Conservation (phyloP, 1,140 invertebrate species). For the Camponotus vicinus region DNA sequence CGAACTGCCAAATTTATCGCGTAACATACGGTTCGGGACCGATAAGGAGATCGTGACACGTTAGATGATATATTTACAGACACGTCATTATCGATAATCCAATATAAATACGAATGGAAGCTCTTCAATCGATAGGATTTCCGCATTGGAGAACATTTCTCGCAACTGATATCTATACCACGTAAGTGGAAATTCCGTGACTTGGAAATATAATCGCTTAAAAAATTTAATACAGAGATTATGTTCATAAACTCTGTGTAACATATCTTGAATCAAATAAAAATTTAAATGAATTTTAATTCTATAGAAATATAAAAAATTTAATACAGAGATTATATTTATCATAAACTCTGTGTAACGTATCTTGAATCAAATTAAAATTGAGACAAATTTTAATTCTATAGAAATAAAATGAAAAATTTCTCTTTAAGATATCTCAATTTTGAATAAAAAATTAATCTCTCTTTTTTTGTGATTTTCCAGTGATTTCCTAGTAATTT, state of each 20-base stretch:
- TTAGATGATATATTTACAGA: constrained; percentile 3
- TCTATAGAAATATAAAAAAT: background rate
- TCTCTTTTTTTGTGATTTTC: background rate
- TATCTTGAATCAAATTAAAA: background rate
- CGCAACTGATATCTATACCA: background rate
- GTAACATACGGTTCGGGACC: background rate
- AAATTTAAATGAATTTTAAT: background rate
- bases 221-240: background rate
- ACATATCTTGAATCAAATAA: background rate
- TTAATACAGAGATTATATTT: background rate
- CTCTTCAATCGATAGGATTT: background rate
- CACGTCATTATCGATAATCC: background rate
- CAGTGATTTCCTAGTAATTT: background rate
- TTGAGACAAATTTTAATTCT: background rate
- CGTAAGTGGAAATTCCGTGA: background rate
- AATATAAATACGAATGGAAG: background rate
- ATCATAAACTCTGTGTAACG: constrained; percentile 1
- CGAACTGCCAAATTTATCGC: constrained; percentile 17
- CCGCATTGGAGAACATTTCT: background rate
- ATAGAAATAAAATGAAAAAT: background rate
- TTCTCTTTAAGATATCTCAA: background rate
- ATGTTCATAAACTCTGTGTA: constrained; percentile 11
- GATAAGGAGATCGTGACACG: constrained; percentile 2
- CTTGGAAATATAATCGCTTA: background rate
- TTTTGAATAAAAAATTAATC: background rate